Evolutionary conservation across 2,113 vertebrate species (phyloP).

Genomic region (Psilopsiagon aymara): DNA sequence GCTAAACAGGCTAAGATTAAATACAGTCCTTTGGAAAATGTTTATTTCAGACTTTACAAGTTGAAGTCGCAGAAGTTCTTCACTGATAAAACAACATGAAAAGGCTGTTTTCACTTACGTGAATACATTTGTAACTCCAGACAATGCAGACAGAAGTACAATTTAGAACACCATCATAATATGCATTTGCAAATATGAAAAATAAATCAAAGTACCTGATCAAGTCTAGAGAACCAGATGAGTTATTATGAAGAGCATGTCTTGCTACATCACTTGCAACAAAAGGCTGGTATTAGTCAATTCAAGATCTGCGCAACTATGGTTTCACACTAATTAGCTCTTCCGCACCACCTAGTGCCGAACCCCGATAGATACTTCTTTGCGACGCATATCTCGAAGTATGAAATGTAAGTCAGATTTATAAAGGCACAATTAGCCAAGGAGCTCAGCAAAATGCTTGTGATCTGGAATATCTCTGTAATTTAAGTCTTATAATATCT

Average conservation of each 20-base stretch:
- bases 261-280: not conserved
- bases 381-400: fast-evolving
- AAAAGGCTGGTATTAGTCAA: not conserved
- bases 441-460: not conserved
- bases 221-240: not conserved
- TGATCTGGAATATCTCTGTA: not conserved
- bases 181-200: not conserved
- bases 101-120: not conserved
- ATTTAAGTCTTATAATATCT: not conserved
- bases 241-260: not conserved
- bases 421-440: not conserved
- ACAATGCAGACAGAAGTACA: not conserved
- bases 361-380: not conserved
- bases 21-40: not conserved
- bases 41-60: not conserved
- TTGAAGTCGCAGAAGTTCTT: not conserved
- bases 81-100: not conserved
- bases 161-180: not conserved
- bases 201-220: not conserved
- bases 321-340: not conserved
- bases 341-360: constrained; percentile 49
- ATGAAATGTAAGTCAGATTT: not conserved
- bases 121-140: not conserved
- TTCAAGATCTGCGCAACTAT: not conserved
- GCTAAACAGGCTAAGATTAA: not conserved